Conservation (phyloP, 2,888 invertebrate species). For the Cantharis flavilabris region DNA sequence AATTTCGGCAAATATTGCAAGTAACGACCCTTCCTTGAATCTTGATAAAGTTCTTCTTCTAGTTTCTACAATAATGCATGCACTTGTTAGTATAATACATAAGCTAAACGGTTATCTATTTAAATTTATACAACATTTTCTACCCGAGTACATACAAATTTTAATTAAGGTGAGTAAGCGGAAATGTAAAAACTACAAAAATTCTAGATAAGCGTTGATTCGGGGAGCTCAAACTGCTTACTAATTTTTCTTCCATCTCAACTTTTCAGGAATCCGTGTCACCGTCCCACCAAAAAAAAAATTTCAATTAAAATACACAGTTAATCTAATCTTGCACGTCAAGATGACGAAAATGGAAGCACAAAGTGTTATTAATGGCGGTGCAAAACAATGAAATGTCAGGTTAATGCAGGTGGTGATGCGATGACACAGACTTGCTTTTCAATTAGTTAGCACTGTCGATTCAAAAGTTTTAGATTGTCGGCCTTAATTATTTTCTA, state of each 20-base stretch:
- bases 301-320: not conserved
- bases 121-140: not conserved
- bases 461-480: not conserved
- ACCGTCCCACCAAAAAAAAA: not conserved
- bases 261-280: not conserved
- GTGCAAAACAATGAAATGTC: not conserved
- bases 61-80: slow-evolving; percentile 58
- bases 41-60: slow-evolving; percentile 58
- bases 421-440: not conserved
- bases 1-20: slow-evolving; percentile 43
- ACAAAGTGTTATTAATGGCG: not conserved
- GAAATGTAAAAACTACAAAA: not conserved
- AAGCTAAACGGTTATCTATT: not conserved
- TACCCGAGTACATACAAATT: not conserved
- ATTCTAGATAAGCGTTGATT: not conserved
- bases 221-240: not conserved
- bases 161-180: not conserved
- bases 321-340: not conserved
- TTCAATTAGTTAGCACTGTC: no score
- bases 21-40: slow-evolving; percentile 43
- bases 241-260: not conserved
- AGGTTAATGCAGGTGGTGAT: not conserved
- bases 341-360: not conserved
- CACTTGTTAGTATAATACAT: slow-evolving; percentile 25
- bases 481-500: not conserved